Conservation (phyloP, 2,797 vertebrate species). For the Sebastes kiyomatsui region DNA sequence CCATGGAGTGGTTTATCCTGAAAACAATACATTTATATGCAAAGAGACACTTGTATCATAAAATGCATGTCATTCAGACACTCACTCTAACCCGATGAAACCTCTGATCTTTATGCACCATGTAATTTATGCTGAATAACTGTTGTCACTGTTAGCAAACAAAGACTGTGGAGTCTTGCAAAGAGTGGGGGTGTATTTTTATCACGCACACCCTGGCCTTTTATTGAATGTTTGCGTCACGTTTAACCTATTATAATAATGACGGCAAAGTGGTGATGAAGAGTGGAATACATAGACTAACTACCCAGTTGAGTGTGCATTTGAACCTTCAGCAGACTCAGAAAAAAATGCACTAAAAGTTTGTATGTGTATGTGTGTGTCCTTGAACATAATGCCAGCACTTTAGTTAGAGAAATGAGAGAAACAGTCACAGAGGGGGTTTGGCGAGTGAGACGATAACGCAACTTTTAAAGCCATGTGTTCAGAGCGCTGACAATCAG, state of each 20-base stretch:
- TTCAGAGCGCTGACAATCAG: constrained; percentile 87
- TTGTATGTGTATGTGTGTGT: constrained; percentile 70
- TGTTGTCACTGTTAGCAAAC: constrained; percentile 72
- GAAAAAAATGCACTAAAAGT: constrained; percentile 76
- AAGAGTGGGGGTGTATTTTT: constrained; percentile 64
- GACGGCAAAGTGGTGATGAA: constrained; percentile 50
- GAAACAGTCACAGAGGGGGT: constrained; percentile 40
- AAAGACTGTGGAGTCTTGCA: constrained; percentile 68
- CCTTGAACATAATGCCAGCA: constrained; percentile 81
- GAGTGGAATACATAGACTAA: constrained; percentile 55
- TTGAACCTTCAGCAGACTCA: constrained; percentile 65
- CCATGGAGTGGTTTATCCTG: constrained; percentile 37
- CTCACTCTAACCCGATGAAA: constrained; percentile 71
- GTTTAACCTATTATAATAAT: constrained; percentile 55
- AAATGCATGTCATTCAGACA: constrained; percentile 78
- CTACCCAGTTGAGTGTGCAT: constrained; percentile 72
- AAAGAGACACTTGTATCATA: constrained; percentile 75
- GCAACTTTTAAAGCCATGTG: constrained; percentile 82
- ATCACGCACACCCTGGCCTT: constrained; percentile 65
- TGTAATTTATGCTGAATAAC: constrained; percentile 78
- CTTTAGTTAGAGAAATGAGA: constrained; percentile 73
- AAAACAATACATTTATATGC: constrained; percentile 73
- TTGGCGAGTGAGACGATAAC: constrained; percentile 39
- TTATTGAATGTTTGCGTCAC: constrained; percentile 74
- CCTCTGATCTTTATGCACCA: constrained; percentile 79